Conservation (phyloP, 2,113 vertebrate genomes). For the Ploceus nigricollis region DNA sequence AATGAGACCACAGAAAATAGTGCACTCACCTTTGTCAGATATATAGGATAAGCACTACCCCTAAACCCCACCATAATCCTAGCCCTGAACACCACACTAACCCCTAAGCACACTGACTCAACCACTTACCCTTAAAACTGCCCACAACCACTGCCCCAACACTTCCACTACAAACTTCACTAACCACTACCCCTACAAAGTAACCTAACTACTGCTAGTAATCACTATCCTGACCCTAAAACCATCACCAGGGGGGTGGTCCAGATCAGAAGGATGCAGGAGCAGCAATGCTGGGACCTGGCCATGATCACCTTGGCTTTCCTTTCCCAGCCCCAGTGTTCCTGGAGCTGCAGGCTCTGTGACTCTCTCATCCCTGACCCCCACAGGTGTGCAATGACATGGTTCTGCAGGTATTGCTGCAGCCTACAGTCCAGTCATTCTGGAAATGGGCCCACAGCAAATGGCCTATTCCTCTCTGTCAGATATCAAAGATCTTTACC, state of each 20-base stretch:
- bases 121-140: background rate
- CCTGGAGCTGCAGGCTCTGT: background rate
- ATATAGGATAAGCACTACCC: background rate
- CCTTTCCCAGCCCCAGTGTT: background rate
- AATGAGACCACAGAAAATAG: background rate
- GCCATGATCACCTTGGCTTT: accelerated
- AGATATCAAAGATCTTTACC: background rate
- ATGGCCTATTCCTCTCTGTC: background rate
- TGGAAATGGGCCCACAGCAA: slow-evolving; percentile 18
- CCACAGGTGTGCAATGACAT: background rate
- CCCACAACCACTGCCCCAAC: too few species aligned
- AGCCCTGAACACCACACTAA: background rate
- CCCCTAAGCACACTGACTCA: too few species aligned
- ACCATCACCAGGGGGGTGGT: background rate
- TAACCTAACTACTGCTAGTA: too few species aligned
- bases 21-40: background rate
- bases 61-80: background rate
- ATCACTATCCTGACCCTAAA: background rate
- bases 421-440: background rate
- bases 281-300: too few species aligned
- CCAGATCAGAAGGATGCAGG: background rate
- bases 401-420: background rate
- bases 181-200: background rate
- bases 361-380: background rate
- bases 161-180: too few species aligned